Evolutionary conservation across 1,140 invertebrate genomes (phyloP).

Genomic region (Liolophura sinensis): DNA sequence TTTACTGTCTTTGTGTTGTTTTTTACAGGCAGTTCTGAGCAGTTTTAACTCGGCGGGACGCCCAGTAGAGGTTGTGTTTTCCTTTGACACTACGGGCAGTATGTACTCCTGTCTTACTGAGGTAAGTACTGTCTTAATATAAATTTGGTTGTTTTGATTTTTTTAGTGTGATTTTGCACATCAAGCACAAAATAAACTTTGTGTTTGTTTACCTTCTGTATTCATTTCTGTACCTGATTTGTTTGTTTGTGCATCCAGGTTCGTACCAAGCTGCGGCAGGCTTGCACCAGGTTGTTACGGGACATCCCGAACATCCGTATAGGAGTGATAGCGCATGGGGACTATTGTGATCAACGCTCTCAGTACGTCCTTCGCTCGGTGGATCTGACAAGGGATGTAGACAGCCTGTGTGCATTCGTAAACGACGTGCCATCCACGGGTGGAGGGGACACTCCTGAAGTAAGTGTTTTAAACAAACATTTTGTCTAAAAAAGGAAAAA

Average conservation of each 20-base stretch:
- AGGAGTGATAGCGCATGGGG: constrained; percentile 48
- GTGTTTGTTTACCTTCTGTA: too few species aligned
- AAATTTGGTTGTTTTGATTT: not conserved
- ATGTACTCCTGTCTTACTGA: constrained; percentile 36
- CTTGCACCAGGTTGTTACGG: constrained; percentile 36
- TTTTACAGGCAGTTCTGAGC: constrained; percentile 33
- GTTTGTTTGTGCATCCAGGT: constrained; percentile 26
- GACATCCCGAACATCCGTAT: constrained; percentile 51
- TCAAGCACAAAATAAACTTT: too few species aligned
- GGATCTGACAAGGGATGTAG: constrained; percentile 45
- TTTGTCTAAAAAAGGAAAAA: not conserved
- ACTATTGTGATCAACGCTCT: constrained; percentile 41
- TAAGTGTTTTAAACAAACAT: constrained; percentile 14
- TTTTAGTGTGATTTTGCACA: not conserved
- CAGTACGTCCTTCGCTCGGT: constrained; percentile 34
- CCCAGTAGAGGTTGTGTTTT: constrained; percentile 48
- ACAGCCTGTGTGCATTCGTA: constrained; percentile 38
- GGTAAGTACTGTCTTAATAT: constrained; percentile 19
- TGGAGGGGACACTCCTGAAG: constrained; percentile 48
- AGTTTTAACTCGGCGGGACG: constrained; percentile 39
- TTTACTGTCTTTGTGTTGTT: not conserved
- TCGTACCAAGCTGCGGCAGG: constrained; percentile 34
- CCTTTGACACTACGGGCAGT: constrained; percentile 52
- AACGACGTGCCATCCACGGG: constrained; percentile 28
- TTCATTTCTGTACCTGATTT: too few species aligned